Evolutionary conservation across 2,797 vertebrate genomes (phyloP), one percentile per base, ranked within the genome.

Genomic region (Kryptopterus vitreolus): DNA sequence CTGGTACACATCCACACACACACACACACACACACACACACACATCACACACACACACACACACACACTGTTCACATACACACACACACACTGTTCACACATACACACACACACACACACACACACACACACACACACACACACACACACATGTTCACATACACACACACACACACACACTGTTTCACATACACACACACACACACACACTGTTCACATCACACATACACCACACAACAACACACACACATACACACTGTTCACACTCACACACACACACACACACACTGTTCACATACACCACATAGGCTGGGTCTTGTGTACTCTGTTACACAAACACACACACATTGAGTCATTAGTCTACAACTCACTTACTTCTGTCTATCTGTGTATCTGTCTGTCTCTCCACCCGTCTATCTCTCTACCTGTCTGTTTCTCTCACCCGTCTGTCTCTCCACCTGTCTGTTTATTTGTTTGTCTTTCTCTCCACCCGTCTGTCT

Each of bases 241-340:
- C 38, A 43, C 38, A 43, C 38, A 43, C 38, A 43, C 38, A 43
- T 9, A 43, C 6, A 43, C 38, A 43, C 38, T n/a, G n/a, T n/a
- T n/a, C n/a, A n/a, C n/a, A n/a, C n/a, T n/a, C 31, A 33, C 31
- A 62, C 61, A 65, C 33, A n/a, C 63, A 66, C 65, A 68, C 35
- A 46, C 38, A 24, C 22, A 3, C 26, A 7, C 13, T 7, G 58
- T n/a, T n/a, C n/a, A n/a, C n/a, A 2, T 3, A 9, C 16, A 3
- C 29, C 38, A 7, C 38, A 43, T 10, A 7, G n/a, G n/a, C 50
- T 18, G 16, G 0, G 8, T 16, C 29, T 62, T 38, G 62, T 43
- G 22, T 65, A 38, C 35, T n/a, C 62, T n/a, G 20, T 65, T 24
- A 59, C 58, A 59, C 58, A 59, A n/a, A 70, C 18, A 53, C 50